Evolutionary conservation across 2,888 invertebrate genomes (phyloP), one percentile per base, ranked within the genome.

Genomic region (Siphonodentalium dalli): DNA sequence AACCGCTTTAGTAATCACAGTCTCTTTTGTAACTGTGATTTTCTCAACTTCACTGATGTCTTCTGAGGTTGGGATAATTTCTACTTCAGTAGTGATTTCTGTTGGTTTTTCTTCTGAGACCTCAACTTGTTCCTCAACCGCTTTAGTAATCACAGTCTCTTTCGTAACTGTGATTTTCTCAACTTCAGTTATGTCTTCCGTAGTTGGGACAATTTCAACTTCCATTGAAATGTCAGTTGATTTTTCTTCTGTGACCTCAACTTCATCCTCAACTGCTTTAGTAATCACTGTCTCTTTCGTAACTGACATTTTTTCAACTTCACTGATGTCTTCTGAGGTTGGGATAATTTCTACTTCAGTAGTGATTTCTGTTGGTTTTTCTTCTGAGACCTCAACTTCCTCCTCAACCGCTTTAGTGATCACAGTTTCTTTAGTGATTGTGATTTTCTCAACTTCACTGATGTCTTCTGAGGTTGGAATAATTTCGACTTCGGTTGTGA

Each of bases 161-260:
- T 53, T 43, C 18, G 18, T 26, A 26, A 29, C 33, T 29, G 21
- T 23, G 6, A 39, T 26, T 39, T 44, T 29, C 24, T 50, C 50
- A 9, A 38, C 23, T 21, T 50, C 50, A 33, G 23, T 38, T 5
- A 26, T 29, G 26, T 42, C 43, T 38, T 48, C 50, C 13, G 44
- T 43, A 18, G 45, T 34, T 21, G 51, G 50, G 2, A 44, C 46
- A 38, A 42, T 27, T 4, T 26, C 23, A 39, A 26, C 23, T 41
- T 41, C 46, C n/a, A 33, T 11, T 38, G 29, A 27, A 18, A 41
- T 35, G 9, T 28, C 38, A 45, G 33, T 45, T n/a, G n/a, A n/a
- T n/a, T n/a, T n/a, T 31, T 44, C 44, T 23, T 37, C 33, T 28
- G 37, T 26, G 15, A 41, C 15, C 31, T 44, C 46, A 23, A 35